Evolutionary conservation across 1,140 invertebrate genomes (phyloP).

Genomic region (Parasteatoda tepidariorum): DNA sequence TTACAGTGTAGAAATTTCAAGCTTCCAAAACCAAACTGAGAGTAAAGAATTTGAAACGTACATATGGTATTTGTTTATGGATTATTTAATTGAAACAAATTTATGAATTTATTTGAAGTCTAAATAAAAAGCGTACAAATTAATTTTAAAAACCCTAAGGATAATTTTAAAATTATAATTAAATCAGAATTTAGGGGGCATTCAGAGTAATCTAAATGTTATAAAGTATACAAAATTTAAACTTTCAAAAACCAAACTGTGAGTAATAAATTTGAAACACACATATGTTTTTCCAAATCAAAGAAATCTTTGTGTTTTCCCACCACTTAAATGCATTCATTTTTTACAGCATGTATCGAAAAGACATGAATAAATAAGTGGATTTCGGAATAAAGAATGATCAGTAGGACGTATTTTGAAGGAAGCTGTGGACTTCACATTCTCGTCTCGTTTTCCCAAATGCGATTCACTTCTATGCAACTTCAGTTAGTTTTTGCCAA

Average conservation of each 20-base stretch:
- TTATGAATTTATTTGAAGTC: too few relatives aligned
- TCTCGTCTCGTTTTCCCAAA: constrained; percentile 33
- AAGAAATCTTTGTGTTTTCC: neutral
- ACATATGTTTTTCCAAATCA: neutral
- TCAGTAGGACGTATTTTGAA: neutral
- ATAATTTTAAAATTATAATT: neutral
- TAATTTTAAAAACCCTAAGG: neutral
- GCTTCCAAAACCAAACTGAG: too few relatives aligned
- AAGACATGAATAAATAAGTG: neutral
- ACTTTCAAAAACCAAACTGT: too few relatives aligned
- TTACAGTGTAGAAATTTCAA: too few relatives aligned
- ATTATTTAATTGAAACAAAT: too few relatives aligned
- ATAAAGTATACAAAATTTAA: too few relatives aligned
- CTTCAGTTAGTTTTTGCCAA: neutral
- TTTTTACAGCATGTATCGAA: neutral
- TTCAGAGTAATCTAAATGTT: too few relatives aligned
- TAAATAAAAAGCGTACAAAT: neutral
- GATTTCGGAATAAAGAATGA: neutral
- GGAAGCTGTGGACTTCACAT: constrained; percentile 24
- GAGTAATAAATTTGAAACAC: too few relatives aligned
- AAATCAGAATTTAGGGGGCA: neutral
- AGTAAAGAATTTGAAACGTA: too few relatives aligned
- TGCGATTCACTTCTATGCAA: neutral
- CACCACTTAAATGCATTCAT: neutral
- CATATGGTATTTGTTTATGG: too few relatives aligned